Conservation (phyloP, 2,113 vertebrate species). For the Callipepla californica region DNA sequence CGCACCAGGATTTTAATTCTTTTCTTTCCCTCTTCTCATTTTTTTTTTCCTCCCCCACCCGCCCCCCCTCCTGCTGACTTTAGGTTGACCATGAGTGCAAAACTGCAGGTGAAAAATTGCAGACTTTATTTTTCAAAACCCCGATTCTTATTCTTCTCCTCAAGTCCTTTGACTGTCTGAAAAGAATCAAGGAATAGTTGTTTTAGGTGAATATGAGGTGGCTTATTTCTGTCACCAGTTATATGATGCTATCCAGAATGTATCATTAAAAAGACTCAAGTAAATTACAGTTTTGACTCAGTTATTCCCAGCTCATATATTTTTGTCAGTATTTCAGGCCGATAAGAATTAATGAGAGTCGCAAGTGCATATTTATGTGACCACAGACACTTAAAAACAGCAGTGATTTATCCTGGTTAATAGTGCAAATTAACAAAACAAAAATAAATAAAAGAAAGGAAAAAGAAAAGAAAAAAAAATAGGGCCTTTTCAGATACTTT, state of each 20-base stretch:
- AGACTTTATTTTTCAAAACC: conserved; percentile 58
- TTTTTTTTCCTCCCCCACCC: background rate
- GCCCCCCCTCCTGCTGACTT: accelerated
- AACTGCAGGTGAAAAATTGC: conserved; percentile 58
- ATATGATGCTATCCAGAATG: conserved; percentile 66
- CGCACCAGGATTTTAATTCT: conserved; percentile 62
- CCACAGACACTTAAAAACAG: conserved; percentile 55
- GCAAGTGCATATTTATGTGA: conserved; percentile 49
- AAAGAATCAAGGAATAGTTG: conserved; percentile 54
- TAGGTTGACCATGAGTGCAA: background rate
- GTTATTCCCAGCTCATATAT: conserved; percentile 72
- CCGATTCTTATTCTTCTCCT: conserved; percentile 35
- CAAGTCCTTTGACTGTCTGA: background rate
- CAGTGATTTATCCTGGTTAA: conserved; percentile 65
- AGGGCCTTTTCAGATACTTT: background rate
- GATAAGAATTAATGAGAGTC: conserved; percentile 70
- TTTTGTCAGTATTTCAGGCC: conserved; percentile 62
- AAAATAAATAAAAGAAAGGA: background rate
- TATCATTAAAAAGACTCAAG: conserved; percentile 60
- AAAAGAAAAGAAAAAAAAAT: background rate
- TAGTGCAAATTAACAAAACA: conserved; percentile 54
- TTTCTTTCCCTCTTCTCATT: background rate
- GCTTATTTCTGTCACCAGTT: conserved; percentile 70
- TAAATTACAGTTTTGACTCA: conserved; percentile 67
- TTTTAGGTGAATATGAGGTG: conserved; percentile 61